Conservation (phyloP, 2,797 vertebrate species). For the Austrolebias charrua region DNA sequence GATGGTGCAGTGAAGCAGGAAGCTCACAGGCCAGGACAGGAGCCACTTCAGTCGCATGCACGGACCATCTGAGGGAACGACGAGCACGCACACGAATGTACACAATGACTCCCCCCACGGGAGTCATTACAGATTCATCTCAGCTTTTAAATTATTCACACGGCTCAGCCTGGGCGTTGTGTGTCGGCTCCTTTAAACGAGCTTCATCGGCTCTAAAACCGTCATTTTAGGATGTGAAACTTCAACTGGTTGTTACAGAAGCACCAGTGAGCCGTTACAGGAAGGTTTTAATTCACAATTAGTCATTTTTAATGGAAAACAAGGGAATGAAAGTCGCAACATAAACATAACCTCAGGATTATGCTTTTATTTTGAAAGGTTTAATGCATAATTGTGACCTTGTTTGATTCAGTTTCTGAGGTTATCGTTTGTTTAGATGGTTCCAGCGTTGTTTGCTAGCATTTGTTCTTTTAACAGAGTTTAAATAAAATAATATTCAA, state of each 20-base stretch:
- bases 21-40: conserved; percentile 78
- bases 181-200: conserved; percentile 33
- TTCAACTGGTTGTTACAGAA: neutral
- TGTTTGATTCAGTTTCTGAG: neutral
- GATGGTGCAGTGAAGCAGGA: conserved; percentile 78
- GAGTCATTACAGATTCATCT: conserved; percentile 34
- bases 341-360: neutral
- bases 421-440: neutral
- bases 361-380: neutral
- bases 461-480: too few species aligned
- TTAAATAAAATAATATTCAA: too few species aligned
- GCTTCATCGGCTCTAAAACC: conserved; percentile 19
- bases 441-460: neutral
- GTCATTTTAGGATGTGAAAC: conserved; percentile 3
- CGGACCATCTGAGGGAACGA: conserved; percentile 60
- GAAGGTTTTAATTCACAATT: neutral
- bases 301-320: neutral
- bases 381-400: neutral
- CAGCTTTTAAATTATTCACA: conserved; percentile 41
- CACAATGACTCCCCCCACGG: conserved; percentile 5
- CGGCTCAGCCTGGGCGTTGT: conserved; percentile 13
- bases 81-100: conserved; percentile 8
- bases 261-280: neutral
- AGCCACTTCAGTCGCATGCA: conserved; percentile 74
- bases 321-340: neutral